Base-by-base conservation (phyloP, 2,888 invertebrate genomes). In the Ormia ochracea region DNA sequence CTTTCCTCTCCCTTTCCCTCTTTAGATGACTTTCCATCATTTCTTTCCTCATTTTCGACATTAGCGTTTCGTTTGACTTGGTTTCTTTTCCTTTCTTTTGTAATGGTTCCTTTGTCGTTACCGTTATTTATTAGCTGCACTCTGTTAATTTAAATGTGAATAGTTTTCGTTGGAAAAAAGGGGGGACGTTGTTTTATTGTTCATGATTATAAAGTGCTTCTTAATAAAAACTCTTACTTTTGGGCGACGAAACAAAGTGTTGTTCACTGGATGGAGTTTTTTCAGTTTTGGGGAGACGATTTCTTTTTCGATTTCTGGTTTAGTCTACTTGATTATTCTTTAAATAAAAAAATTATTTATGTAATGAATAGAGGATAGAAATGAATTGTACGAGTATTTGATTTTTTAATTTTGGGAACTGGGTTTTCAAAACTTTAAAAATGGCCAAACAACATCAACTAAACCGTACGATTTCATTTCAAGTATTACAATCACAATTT, bases 81-180 rank as follows among this genome's bases (percentile, higher is more conserved):
- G 4, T 21, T 23, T 56, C 21, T 56, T 73, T 45, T 56, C 50
- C 58, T 59, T 58, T 58, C 63, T 74, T 50, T 74, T 66, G 74
- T 74, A 54, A 48, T 19, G 58, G 50, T 74, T 74, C 74, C 74
- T 74, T 74, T 41, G 41, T 50, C 31, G 38, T 74, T 36, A 63
- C 76, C 69, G 76, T 76, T 76, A 56, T 76, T 63, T 76, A 63
- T 69, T 69, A 76, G 68, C 69, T 54, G 54, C 69, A 54, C 26
- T 76, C 54, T 76, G 54, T 69, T 76, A 69, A 69, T 76, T 76
- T 56, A 36, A 58, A 66, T 74, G 73, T 54, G 41, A 58, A 74
- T 48, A 21, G 54, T 28, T 73, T 14, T 36, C 36, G 26, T 59
- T 70, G 19, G 19, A 36, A 56, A 65, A 65, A n/a, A n/a, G n/a